A percentile compares a stretch with the other conserved stretches of the same genome.
These are phyloP conservation scores for Siphamia tubifer DNA, from an alignment of 2,113 vertebrate genomes.

Conservation along the genomic window DNA sequence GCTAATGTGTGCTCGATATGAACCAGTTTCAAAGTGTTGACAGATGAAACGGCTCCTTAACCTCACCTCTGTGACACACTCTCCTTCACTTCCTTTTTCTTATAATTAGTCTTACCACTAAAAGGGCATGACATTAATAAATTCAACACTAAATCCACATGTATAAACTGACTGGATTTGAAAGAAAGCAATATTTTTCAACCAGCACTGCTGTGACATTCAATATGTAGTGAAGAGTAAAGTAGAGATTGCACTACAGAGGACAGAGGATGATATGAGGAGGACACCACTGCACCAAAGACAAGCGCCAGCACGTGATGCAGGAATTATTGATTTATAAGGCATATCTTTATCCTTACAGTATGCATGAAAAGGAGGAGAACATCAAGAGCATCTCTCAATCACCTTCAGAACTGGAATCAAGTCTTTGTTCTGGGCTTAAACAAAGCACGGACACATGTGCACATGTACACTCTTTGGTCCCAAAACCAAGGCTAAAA, in stretches of 20 bases:
- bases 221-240: constrained; percentile 58
- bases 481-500: constrained; percentile 51
- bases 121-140: constrained; percentile 83
- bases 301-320: constrained; percentile 35
- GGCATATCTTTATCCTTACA: constrained; percentile 73
- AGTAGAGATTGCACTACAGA: constrained; percentile 46
- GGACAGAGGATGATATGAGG: constrained; percentile 46
- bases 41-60: constrained; percentile 66
- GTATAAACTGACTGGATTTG: constrained; percentile 70
- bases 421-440: constrained; percentile 65
- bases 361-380: constrained; percentile 61
- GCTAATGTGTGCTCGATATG: constrained; percentile 41
- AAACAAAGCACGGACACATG: constrained; percentile 41
- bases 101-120: constrained; percentile 71
- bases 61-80: constrained; percentile 54
- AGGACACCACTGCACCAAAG: constrained; percentile 58
- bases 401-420: constrained; percentile 60
- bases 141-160: constrained; percentile 75
- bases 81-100: constrained; percentile 71
- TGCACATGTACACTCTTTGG: constrained; percentile 28
- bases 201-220: constrained; percentile 69
- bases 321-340: constrained; percentile 77
- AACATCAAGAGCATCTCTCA: constrained; percentile 61
- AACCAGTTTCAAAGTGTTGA: constrained; percentile 66
- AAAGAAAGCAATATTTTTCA: constrained; percentile 74